phyloP scores from a whole-genome alignment of 2,888 invertebrate species.

The Cantharis lateralis region DNA sequence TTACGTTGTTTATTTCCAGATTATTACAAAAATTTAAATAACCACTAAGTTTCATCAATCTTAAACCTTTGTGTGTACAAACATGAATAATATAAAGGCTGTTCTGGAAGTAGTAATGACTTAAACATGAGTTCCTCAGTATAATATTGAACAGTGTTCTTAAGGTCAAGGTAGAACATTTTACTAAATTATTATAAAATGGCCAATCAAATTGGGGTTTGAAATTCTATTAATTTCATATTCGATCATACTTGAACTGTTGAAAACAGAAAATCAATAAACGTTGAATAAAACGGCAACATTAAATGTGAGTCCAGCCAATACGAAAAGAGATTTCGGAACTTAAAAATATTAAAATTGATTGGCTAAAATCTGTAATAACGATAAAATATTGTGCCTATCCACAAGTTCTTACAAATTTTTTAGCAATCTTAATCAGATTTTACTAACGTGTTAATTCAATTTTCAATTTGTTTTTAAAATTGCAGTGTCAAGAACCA shows the following conservation, averaged over 20 bases:
- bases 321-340: too few relatives aligned
- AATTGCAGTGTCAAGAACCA: constrained; percentile 72
- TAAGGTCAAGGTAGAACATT: background rate
- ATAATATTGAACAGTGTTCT: background rate
- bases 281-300: too few relatives aligned
- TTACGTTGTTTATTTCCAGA: background rate
- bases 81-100: too few relatives aligned
- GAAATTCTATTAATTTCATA: background rate
- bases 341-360: background rate
- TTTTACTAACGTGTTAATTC: background rate
- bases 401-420: background rate
- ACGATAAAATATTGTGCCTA: background rate
- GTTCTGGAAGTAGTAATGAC: background rate
- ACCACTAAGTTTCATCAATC: too few relatives aligned
- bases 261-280: background rate
- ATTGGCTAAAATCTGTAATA: background rate
- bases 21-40: background rate
- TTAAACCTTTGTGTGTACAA: background rate
- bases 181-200: background rate
- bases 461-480: constrained; percentile 29
- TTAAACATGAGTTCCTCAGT: background rate
- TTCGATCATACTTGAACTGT: background rate
- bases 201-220: background rate
- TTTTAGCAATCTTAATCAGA: background rate
- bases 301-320: too few relatives aligned